Percentiles rank a stretch among this genome's conserved stretches.
phyloP scores from a whole-genome alignment of 2,797 vertebrate genomes.

The Manis javanica region DNA sequence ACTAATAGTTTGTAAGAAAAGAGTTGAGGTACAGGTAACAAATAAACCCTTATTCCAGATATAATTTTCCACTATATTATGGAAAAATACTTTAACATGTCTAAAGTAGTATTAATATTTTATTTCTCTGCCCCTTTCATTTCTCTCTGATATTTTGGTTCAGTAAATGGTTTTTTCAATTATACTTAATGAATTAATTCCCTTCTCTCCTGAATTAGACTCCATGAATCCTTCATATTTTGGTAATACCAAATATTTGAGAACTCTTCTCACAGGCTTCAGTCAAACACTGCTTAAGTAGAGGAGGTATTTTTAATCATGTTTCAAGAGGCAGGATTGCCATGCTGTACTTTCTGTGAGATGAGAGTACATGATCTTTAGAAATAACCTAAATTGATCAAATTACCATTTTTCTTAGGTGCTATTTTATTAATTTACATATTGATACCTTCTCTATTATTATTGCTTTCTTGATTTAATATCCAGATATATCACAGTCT shows the following conservation, averaged over 20 bases:
- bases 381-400: background rate
- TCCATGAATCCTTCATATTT: background rate
- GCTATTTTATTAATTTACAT: background rate
- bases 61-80: background rate
- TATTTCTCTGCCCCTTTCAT: background rate
- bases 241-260: conserved; percentile 7
- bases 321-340: background rate
- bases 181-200: background rate
- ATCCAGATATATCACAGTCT: background rate
- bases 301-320: background rate
- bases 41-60: background rate
- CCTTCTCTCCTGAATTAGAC: background rate
- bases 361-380: background rate
- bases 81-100: background rate
- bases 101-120: background rate
- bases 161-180: background rate
- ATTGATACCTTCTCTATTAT: background rate
- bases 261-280: background rate
- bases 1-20: background rate
- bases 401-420: background rate
- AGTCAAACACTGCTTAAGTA: background rate
- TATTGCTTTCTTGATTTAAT: background rate
- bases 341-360: background rate
- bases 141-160: background rate
- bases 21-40: background rate